A percentile compares a stretch with the other conserved stretches of the same genome.
Evolutionary conservation across 1,140 invertebrate species (phyloP).

Genomic region (Sminthurides bifidus): DNA sequence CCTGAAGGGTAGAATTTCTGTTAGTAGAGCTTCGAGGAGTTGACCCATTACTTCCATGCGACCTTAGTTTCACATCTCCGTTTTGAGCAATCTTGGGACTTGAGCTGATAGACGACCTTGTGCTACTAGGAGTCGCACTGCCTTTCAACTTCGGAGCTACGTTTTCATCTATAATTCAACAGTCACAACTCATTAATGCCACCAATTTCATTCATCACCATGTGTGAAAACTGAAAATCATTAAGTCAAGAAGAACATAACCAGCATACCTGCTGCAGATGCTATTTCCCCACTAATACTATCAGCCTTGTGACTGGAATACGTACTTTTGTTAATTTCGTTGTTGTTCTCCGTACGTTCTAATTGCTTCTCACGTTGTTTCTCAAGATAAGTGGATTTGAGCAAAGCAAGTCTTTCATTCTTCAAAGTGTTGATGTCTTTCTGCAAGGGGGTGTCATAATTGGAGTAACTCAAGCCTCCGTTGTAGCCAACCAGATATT

Average conservation of each 20-base stretch:
- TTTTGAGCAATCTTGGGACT: conserved; percentile 17
- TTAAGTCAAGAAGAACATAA: neutral
- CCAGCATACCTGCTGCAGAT: conserved; percentile 9
- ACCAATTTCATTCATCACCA: neutral
- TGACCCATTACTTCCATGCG: conserved; percentile 38
- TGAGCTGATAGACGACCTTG: conserved; percentile 12
- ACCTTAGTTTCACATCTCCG: conserved; percentile 35
- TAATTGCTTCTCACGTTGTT: conserved; percentile 9
- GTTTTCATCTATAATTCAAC: conserved; percentile 7
- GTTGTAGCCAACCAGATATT: conserved; percentile 11
- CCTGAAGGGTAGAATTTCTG: conserved; percentile 59
- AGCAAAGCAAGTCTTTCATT: conserved; percentile 31
- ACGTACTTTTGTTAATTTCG: conserved; percentile 3
- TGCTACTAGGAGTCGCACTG: conserved; percentile 9
- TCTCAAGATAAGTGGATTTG: conserved; percentile 30
- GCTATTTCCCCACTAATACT: conserved; percentile 15
- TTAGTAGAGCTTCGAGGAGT: conserved; percentile 43
- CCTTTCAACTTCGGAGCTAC: no score
- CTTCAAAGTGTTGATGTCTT: conserved; percentile 25
- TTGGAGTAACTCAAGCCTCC: neutral
- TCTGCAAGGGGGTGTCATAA: no score
- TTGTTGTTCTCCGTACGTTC: conserved; percentile 1
- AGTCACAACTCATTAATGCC: no score
- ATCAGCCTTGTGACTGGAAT: conserved; percentile 11
- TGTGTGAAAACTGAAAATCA: neutral